These are phyloP conservation scores for Leptinotarsa juncta DNA, from an alignment of 2,888 invertebrate genomes.

Conservation along the genomic window DNA sequence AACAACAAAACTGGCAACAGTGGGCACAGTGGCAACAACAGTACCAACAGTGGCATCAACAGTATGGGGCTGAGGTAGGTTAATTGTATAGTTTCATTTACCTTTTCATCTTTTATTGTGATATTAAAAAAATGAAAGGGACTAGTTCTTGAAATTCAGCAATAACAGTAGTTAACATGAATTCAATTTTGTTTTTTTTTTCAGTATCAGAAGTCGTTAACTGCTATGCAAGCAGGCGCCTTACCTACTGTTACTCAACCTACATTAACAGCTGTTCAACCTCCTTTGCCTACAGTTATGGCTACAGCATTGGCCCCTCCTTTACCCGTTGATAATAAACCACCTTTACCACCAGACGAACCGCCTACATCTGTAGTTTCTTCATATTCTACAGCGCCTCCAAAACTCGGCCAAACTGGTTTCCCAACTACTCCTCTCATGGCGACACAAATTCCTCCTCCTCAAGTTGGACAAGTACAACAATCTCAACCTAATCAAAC, in stretches of 20 bases:
- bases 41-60: constrained; percentile 81
- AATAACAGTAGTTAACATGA: too few species aligned
- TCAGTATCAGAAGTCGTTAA: constrained; percentile 70
- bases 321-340: constrained; percentile 66
- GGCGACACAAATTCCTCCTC: constrained; percentile 29
- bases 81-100: not conserved
- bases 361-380: constrained; percentile 46
- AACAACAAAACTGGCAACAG: constrained; percentile 80
- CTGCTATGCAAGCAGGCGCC: constrained; percentile 53
- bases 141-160: too few species aligned
- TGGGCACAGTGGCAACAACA: constrained; percentile 84
- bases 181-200: constrained; percentile 49
- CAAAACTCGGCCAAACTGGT: constrained; percentile 30
- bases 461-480: not conserved
- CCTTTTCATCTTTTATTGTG: too few species aligned
- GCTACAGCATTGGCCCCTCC: constrained; percentile 65
- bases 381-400: constrained; percentile 46
- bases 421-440: constrained; percentile 33
- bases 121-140: too few species aligned
- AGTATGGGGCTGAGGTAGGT: constrained; percentile 79
- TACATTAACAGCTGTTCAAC: constrained; percentile 50
- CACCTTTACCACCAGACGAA: constrained; percentile 63
- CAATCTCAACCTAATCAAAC: constrained; percentile 17
- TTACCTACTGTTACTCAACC: constrained; percentile 42
- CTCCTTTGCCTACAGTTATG: constrained; percentile 57